Conservation (phyloP, 2,113 vertebrate species). For the Spilogale gracilis region DNA sequence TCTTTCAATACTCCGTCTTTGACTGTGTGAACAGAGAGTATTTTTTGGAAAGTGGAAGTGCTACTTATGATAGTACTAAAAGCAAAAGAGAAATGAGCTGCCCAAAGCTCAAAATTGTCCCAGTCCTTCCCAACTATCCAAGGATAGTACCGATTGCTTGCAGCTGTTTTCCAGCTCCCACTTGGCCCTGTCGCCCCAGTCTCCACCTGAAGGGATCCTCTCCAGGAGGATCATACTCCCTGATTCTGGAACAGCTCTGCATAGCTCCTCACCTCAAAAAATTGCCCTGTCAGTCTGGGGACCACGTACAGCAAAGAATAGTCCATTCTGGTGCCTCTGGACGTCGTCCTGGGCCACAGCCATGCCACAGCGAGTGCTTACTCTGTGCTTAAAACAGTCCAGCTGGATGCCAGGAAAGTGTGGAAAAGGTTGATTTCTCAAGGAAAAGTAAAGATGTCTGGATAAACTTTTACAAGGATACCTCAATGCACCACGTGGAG, state of each 20-base stretch:
- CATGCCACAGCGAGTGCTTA: fast-evolving
- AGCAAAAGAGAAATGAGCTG: neutral
- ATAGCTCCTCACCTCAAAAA: neutral
- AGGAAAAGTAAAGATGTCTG: neutral
- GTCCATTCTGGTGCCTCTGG: neutral
- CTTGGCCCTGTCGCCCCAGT: neutral
- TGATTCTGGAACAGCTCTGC: neutral
- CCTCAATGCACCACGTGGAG: neutral
- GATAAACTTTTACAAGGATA: neutral
- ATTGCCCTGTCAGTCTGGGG: neutral
- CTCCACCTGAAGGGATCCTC: neutral
- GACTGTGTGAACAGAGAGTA: neutral
- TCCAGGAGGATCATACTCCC: neutral
- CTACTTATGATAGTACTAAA: neutral
- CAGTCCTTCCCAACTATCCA: neutral
- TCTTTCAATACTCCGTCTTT: neutral
- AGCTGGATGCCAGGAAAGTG: neutral
- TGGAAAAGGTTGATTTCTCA: neutral
- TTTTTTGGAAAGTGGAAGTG: neutral
- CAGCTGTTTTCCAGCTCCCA: neutral
- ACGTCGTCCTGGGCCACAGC: neutral
- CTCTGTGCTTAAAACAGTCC: neutral
- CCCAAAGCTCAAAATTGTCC: neutral
- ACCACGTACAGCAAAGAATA: neutral
- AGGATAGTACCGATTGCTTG: neutral